Percentiles rank a stretch among this genome's conserved stretches.
Conservation (phyloP, 2,797 vertebrate genomes). For the Epinephelus malabaricus region DNA sequence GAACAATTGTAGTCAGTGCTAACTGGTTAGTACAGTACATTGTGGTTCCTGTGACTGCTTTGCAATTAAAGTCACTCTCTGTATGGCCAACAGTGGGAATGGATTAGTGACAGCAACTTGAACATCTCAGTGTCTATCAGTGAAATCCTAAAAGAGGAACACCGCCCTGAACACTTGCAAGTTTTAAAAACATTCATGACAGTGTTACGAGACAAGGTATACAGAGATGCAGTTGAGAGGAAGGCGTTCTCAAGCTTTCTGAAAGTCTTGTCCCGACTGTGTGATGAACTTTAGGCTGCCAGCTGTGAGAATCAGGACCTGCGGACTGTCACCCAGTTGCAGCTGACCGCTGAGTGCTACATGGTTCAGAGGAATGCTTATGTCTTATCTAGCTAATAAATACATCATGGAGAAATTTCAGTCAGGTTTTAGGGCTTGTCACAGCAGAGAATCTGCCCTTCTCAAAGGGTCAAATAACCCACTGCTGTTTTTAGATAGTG, state of each 20-base stretch:
- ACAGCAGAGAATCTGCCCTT: too few species aligned
- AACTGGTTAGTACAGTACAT: neutral
- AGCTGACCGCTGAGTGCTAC: conserved; percentile 92
- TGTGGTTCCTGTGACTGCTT: neutral
- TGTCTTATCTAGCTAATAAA: conserved; percentile 55
- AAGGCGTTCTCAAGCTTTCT: conserved; percentile 85
- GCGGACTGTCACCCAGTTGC: conserved; percentile 73
- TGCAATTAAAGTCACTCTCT: neutral
- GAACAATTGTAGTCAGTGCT: neutral
- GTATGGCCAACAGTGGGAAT: too few species aligned
- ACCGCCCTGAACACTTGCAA: conserved; percentile 66
- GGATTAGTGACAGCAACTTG: conserved; percentile 21
- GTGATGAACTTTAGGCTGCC: conserved; percentile 78
- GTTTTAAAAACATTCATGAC: conserved; percentile 76
- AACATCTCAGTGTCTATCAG: conserved; percentile 63
- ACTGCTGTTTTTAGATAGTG: too few species aligned
- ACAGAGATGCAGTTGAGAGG: conserved; percentile 88
- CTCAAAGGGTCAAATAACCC: too few species aligned
- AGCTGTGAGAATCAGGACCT: conserved; percentile 49
- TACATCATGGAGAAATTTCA: too few species aligned
- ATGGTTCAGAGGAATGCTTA: conserved; percentile 94
- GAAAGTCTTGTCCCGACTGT: conserved; percentile 81
- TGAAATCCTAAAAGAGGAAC: conserved; percentile 70
- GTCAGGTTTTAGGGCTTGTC: too few species aligned
- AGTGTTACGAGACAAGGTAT: conserved; percentile 76